Evolutionary conservation across 2,888 invertebrate genomes (phyloP).

Genomic region (Eledone cirrhosa): DNA sequence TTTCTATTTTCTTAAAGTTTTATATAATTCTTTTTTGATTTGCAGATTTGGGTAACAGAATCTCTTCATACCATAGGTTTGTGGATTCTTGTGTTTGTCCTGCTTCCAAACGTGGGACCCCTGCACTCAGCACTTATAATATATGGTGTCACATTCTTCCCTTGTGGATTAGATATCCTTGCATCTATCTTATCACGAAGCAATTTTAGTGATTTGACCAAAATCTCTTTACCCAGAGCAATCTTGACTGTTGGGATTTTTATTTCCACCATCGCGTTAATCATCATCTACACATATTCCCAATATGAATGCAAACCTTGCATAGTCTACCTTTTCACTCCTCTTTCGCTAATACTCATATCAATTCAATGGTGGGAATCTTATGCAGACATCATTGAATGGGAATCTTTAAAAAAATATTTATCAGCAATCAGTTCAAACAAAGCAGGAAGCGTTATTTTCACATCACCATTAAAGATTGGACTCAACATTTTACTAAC

Average conservation of each 20-base stretch:
- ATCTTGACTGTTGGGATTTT: neutral
- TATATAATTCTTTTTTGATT: conserved; percentile 26
- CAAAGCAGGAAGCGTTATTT: conserved; percentile 14
- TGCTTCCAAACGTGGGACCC: conserved; percentile 50
- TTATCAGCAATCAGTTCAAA: conserved; percentile 32
- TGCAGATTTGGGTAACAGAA: conserved; percentile 46
- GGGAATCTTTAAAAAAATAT: neutral
- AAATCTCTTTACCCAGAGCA: no score
- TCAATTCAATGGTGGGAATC: conserved; percentile 99
- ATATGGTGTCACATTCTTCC: conserved; percentile 40
- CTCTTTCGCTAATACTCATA: conserved; percentile 82
- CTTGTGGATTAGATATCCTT: conserved; percentile 41
- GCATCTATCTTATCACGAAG: conserved; percentile 11
- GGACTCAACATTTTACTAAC: neutral
- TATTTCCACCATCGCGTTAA: neutral
- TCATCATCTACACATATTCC: neutral
- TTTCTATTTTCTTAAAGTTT: neutral
- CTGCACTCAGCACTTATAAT: conserved; percentile 41
- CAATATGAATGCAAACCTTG: neutral
- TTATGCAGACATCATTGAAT: conserved; percentile 71
- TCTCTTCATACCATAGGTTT: conserved; percentile 50
- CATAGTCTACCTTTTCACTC: conserved; percentile 75
- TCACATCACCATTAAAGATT: neutral
- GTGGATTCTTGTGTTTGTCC: conserved; percentile 45
- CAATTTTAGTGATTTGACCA: no score